Evolutionary conservation across 1,140 invertebrate genomes (phyloP).

Genomic region (Heliconius eleuchia): DNA sequence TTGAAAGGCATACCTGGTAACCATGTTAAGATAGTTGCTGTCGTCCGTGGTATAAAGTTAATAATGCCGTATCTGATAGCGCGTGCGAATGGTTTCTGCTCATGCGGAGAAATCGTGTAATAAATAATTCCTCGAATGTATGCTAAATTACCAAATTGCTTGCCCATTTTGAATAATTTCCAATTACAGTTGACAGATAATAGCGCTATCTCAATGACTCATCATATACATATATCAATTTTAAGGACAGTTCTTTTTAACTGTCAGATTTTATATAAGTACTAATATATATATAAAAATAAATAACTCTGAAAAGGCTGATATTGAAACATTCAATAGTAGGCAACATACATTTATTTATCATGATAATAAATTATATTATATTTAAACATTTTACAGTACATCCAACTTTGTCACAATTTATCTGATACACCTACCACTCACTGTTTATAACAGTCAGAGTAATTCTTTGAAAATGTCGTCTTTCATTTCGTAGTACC

Average conservation of each 20-base stretch:
- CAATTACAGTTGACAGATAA: not conserved
- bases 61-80: slow-evolving; percentile 86
- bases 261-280: not conserved
- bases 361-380: slow-evolving; percentile 19
- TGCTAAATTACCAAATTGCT: slow-evolving; percentile 88
- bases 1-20: slow-evolving; percentile 86
- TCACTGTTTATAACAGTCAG: not conserved
- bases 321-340: not conserved
- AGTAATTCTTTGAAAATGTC: slow-evolving; percentile 44
- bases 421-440: not conserved
- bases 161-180: slow-evolving; percentile 72
- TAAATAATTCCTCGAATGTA: slow-evolving; percentile 90
- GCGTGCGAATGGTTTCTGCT: slow-evolving; percentile 91
- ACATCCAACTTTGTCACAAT: not conserved
- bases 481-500: slow-evolving; percentile 82
- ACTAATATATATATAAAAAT: not conserved
- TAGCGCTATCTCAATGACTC: not conserved
- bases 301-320: not conserved
- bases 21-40: slow-evolving; percentile 84
- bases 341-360: slow-evolving; percentile 17
- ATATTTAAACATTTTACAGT: slow-evolving; percentile 14
- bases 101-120: slow-evolving; percentile 92
- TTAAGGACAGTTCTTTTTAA: not conserved
- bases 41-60: slow-evolving; percentile 86
- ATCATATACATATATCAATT: not conserved